Evolutionary conservation across 2,113 vertebrate genomes (phyloP), one percentile per base, ranked within the genome.

Genomic region (Nyctereutes procyonoides): DNA sequence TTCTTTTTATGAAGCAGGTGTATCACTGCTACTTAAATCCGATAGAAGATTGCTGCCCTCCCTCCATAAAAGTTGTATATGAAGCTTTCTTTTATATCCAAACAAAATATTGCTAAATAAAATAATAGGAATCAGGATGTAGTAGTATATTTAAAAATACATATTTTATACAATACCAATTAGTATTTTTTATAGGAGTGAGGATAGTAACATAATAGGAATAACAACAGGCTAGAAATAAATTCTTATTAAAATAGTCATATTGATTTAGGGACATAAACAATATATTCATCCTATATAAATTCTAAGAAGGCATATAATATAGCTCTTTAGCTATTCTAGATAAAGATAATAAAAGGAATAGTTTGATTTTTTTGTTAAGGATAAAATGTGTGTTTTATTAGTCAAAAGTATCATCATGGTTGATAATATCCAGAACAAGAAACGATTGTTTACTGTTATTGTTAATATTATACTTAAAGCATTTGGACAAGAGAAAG

Each of bases 331-430:
- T 17, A 96, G 60, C 17, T 86, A 48, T 48, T 96, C 32, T 90
- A 90, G 35, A 35, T 82, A 83, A 93, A 62, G 58, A 53, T 94
- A 60, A 2, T 95, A 48, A 93, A 85, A 67, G 38, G 22, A 90
- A 60, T 83, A 67, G 10, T 71, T 62, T 76, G 20, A 48, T 73
- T 26, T 30, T 92, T 82, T 86, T 88, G 26, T 94, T 89, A 81
- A 94, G 22, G 26, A 38, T 92, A 89, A 92, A 95, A n/a, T 81
- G 5, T 60, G 48, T 55, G 30, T 85, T 95, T 95, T 90, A 63
- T 93, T 93, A 56, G 17, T 48, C 24, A 56, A 65, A 91, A 85
- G 35, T 56, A 62, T 71, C 53, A 11, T 79, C 7, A 30, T 62
- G 17, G 85, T 93, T 92, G 6, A 63, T 82, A 60, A 89, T 55